Evolutionary conservation across 2,113 vertebrate species (phyloP).

Genomic region (Strigops habroptila): DNA sequence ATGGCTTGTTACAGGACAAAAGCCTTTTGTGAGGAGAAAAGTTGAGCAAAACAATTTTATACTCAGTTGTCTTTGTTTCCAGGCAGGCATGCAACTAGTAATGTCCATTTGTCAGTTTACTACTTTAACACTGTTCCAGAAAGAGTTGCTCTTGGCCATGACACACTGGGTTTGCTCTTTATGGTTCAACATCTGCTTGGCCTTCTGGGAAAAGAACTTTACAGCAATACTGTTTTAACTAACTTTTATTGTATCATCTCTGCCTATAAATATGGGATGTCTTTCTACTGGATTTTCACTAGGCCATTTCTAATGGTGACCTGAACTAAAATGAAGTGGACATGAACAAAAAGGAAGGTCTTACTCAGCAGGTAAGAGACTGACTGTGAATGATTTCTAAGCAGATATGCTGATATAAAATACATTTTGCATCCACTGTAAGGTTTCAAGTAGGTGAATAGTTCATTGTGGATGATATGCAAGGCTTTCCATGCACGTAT

Average conservation of each 20-base stretch:
- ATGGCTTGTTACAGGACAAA: slow-evolving; percentile 45
- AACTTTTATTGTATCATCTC: slow-evolving; percentile 35
- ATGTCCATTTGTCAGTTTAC: slow-evolving; percentile 50
- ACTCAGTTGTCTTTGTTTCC: slow-evolving; percentile 64
- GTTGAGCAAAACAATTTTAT: slow-evolving; percentile 60
- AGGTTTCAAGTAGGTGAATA: neutral
- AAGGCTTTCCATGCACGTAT: neutral
- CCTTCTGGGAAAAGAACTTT: slow-evolving; percentile 65
- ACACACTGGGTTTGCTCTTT: slow-evolving; percentile 22
- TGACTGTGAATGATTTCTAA: neutral
- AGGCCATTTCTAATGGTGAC: slow-evolving; percentile 30
- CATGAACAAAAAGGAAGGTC: slow-evolving; percentile 65
- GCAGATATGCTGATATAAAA: neutral
- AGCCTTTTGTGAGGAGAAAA: slow-evolving; percentile 48
- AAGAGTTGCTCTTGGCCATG: slow-evolving; percentile 14
- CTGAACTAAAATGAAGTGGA: slow-evolving; percentile 59
- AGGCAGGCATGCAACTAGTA: slow-evolving; percentile 56
- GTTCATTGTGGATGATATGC: neutral
- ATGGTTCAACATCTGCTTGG: slow-evolving; percentile 5
- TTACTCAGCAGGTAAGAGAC: slow-evolving; percentile 68
- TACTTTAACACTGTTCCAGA: slow-evolving; percentile 54
- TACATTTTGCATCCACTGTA: neutral
- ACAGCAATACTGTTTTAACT: slow-evolving; percentile 49
- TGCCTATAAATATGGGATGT: slow-evolving; percentile 72
- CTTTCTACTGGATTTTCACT: neutral